These are phyloP conservation scores for Plumapathes pennacea DNA, from an alignment of 92 coral and sea anemone genomes.

Conservation along the genomic window DNA sequence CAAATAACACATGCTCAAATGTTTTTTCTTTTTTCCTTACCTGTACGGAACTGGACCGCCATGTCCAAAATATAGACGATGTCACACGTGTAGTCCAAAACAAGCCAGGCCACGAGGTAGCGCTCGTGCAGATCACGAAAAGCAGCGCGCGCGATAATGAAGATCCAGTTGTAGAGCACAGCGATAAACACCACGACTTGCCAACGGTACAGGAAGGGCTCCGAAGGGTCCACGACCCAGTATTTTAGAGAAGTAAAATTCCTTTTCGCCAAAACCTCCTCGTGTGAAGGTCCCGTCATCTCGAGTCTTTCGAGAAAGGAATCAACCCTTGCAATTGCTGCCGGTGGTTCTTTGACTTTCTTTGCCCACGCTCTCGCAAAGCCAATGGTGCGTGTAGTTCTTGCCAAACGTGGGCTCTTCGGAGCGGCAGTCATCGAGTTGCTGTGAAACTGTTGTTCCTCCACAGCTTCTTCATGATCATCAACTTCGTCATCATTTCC, in stretches of 20 bases:
- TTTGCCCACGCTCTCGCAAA: constrained; percentile 50
- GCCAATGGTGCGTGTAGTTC: constrained; percentile 58
- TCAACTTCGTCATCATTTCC: too few species aligned
- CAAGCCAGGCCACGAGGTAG: constrained; percentile 41
- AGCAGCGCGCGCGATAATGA: constrained; percentile 66
- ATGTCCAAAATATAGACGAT: constrained; percentile 55
- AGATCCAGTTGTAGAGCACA: constrained; percentile 58
- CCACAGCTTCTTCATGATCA: too few species aligned
- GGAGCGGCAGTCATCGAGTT: too few species aligned
- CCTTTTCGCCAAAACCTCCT: not conserved
- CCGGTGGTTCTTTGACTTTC: constrained; percentile 4
- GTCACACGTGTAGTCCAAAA: constrained; percentile 61
- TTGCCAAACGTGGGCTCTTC: too few species aligned
- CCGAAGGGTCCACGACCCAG: constrained; percentile 62
- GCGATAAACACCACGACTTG: constrained; percentile 41
- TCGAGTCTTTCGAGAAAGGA: constrained; percentile 65
- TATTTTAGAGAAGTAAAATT: constrained; percentile 15
- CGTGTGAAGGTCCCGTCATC: constrained; percentile 47
- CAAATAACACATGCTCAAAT: too few species aligned
- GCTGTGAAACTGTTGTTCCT: too few species aligned
- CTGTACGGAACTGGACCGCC: constrained; percentile 60
- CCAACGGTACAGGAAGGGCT: constrained; percentile 44
- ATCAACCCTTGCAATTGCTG: too few species aligned
- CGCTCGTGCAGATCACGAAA: constrained; percentile 48
- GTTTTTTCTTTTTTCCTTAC: too few species aligned